These are phyloP conservation scores for Labeo calbasu DNA, from an alignment of 2,797 vertebrate genomes.

Conservation along the genomic window DNA sequence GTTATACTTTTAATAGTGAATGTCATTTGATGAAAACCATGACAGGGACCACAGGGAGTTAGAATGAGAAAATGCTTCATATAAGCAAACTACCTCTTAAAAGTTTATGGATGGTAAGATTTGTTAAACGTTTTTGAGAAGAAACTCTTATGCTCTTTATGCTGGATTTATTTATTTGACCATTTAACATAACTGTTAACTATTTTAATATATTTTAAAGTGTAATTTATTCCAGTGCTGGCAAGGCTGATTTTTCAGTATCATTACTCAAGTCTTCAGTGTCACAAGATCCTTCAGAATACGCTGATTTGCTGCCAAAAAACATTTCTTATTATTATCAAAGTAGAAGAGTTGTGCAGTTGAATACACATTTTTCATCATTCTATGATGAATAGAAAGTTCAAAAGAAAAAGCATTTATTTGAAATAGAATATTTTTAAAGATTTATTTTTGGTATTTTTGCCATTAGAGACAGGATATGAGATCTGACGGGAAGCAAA, in stretches of 20 bases:
- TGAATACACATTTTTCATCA: background rate
- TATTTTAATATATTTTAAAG: background rate
- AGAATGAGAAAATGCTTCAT: background rate
- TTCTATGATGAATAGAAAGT: background rate
- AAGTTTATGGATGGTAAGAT: no score
- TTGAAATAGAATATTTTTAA: background rate
- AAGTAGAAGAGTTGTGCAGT: background rate
- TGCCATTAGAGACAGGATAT: background rate
- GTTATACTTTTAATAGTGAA: conserved; percentile 17
- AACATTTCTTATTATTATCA: background rate
- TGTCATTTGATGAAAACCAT: conserved; percentile 1
- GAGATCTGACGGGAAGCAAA: background rate
- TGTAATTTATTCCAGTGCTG: background rate
- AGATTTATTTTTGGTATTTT: background rate
- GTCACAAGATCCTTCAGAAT: background rate
- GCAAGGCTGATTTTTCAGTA: background rate
- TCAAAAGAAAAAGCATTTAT: background rate
- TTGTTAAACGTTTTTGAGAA: background rate
- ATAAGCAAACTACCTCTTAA: background rate
- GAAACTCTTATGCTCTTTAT: background rate
- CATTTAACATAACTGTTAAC: background rate
- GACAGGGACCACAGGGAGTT: conserved; percentile 5
- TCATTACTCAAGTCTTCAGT: background rate
- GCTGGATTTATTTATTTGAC: background rate
- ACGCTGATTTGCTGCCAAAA: background rate